phyloP scores from a whole-genome alignment of 2,888 invertebrate species.

The Caenorhabditis zanzibari region DNA sequence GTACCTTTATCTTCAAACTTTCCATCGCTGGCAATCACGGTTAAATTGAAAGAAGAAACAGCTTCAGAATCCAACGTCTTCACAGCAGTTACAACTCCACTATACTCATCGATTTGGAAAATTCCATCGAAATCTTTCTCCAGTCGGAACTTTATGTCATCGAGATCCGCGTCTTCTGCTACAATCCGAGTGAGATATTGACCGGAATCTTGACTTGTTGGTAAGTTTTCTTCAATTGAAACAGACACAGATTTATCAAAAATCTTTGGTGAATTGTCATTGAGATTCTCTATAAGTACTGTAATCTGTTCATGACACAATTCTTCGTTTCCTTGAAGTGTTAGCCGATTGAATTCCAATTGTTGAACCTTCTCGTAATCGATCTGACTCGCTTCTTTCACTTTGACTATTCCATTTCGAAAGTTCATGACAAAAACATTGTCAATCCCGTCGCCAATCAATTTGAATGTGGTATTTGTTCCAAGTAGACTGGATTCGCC shows the following conservation, averaged over 20 bases:
- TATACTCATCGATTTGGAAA: constrained; percentile 91
- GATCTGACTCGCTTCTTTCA: constrained; percentile 35
- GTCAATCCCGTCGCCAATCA: neutral
- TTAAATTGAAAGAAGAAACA: constrained; percentile 85
- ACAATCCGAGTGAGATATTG: constrained; percentile 71
- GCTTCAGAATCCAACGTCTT: constrained; percentile 93
- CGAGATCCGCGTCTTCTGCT: constrained; percentile 72
- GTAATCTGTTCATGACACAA: constrained; percentile 46
- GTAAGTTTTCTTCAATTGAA: constrained; percentile 75
- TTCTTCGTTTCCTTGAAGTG: constrained; percentile 2
- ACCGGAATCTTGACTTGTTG: constrained; percentile 63
- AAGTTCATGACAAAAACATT: constrained; percentile 54
- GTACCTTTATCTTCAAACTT: constrained; percentile 49
- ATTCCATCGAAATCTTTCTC: constrained; percentile 84
- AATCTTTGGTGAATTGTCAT: constrained; percentile 84
- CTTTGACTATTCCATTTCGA: constrained; percentile 59
- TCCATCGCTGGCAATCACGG: constrained; percentile 85
- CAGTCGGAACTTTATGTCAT: constrained; percentile 28
- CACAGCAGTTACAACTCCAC: constrained; percentile 92
- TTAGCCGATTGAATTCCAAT: constrained; percentile 34
- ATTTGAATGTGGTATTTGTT: constrained; percentile 25
- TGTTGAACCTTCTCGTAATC: constrained; percentile 46
- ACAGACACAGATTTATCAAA: constrained; percentile 44
- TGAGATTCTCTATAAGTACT: constrained; percentile 82
- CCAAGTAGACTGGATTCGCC: constrained; percentile 22